A percentile compares a stretch with the other conserved stretches of the same genome.
These are phyloP conservation scores for Poicephalus gulielmi DNA, from an alignment of 2,113 vertebrate species.

Conservation along the genomic window DNA sequence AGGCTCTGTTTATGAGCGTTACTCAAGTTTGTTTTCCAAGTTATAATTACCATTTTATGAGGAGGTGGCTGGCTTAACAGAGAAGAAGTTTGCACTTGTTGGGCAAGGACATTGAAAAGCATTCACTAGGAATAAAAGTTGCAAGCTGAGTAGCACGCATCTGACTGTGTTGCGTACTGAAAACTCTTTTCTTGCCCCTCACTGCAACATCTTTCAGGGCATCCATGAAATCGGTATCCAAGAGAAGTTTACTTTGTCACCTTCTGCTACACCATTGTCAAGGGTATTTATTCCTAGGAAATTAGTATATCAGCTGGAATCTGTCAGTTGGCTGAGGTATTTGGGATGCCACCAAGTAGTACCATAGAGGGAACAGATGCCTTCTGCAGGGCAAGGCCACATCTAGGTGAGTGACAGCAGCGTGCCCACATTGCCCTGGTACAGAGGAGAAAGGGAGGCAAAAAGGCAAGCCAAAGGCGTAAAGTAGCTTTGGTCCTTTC, in stretches of 20 bases:
- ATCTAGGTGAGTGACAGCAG: not conserved
- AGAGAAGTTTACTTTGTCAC: not conserved
- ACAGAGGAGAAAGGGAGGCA: not conserved
- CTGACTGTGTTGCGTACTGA: not conserved
- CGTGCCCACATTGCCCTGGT: not conserved
- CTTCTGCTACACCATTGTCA: not conserved
- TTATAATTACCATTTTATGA: not conserved
- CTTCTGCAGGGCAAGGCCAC: not conserved
- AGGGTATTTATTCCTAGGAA: not conserved
- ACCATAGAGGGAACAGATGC: not conserved
- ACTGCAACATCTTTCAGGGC: not conserved
- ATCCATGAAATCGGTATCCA: not conserved
- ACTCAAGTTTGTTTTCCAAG: constrained; percentile 11
- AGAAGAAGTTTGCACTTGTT: not conserved
- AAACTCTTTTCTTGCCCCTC: not conserved
- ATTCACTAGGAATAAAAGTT: not conserved
- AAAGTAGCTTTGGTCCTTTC: not conserved
- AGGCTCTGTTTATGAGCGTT: constrained; percentile 12
- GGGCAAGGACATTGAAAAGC: not conserved
- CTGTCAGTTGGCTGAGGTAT: not conserved
- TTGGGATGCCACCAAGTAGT: not conserved
- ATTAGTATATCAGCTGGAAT: not conserved
- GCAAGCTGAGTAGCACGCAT: not conserved
- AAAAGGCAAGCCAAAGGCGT: not conserved
- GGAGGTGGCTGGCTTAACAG: not conserved